Percentiles rank a stretch among this genome's conserved stretches.
phyloP scores from a whole-genome alignment of 2,888 invertebrate genomes.

The Orthosia incerta region DNA sequence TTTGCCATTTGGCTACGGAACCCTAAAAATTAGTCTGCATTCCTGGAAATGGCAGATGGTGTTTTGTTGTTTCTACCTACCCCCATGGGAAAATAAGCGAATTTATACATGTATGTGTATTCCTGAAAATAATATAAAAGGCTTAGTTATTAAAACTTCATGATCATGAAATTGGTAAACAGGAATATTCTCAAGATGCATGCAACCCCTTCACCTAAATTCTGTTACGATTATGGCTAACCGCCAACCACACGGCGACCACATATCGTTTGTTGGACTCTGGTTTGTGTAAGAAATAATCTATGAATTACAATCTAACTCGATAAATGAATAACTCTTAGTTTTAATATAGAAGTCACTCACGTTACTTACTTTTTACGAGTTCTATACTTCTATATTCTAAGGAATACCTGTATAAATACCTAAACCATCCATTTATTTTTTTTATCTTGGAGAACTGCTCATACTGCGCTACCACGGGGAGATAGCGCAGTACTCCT shows the following conservation, averaged over 20 bases:
- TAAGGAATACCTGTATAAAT: too few species aligned
- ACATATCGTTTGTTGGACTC: not conserved
- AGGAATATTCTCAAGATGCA: slow-evolving; percentile 1
- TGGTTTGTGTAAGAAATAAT: not conserved
- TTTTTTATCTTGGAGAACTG: too few species aligned
- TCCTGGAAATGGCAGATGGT: not conserved
- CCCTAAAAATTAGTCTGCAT: not conserved
- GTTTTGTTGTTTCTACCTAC: too few species aligned
- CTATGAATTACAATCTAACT: not conserved
- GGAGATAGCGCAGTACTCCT: too few species aligned
- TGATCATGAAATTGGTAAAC: not conserved
- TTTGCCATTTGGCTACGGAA: too few species aligned
- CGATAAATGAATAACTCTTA: not conserved
- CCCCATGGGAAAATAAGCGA: too few species aligned
- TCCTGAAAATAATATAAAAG: not conserved
- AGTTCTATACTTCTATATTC: too few species aligned
- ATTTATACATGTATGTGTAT: too few species aligned
- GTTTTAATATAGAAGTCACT: too few species aligned
- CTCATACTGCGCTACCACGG: too few species aligned
- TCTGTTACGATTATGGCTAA: slow-evolving; percentile 7
- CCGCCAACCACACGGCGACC: slow-evolving; percentile 18
- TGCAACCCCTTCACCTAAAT: slow-evolving; percentile 2
- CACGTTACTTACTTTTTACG: too few species aligned
- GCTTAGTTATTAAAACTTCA: not conserved
- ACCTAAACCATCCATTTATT: too few species aligned